phyloP scores from a whole-genome alignment of 2,113 vertebrate species.

The Actinemys pallida region DNA sequence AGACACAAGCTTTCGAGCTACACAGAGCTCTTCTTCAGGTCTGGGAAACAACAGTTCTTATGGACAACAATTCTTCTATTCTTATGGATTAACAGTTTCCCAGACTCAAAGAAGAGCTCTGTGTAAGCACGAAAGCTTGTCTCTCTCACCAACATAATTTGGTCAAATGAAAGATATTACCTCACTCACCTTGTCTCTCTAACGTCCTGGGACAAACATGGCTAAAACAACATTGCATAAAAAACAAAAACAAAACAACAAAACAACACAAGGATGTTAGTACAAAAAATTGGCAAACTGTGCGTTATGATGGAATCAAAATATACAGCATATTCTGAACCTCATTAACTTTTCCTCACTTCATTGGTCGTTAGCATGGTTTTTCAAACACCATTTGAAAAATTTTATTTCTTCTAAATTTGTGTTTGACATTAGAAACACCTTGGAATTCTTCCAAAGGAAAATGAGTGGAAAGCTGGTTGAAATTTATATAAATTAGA shows the following conservation, averaged over 20 bases:
- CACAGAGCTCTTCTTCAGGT: too few species aligned
- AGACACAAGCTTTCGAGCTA: too few species aligned
- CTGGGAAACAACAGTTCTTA: too few species aligned
- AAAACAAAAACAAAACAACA: not conserved
- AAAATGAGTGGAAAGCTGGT: not conserved
- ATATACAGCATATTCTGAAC: not conserved
- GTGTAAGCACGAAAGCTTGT: not conserved
- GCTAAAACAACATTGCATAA: not conserved
- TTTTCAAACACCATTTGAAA: not conserved
- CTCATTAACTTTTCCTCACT: not conserved
- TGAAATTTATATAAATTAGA: not conserved
- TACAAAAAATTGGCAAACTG: not conserved
- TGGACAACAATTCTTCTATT: too few species aligned
- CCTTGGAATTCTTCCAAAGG: not conserved
- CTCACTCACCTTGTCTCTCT: not conserved
- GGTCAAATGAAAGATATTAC: not conserved
- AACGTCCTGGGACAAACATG: not conserved
- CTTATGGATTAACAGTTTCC: not conserved
- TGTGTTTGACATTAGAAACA: not conserved
- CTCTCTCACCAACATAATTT: not conserved
- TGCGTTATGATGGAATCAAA: accelerated
- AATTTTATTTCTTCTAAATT: not conserved
- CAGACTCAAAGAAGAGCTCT: not conserved
- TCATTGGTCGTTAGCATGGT: not conserved
- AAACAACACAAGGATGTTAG: not conserved